Base-by-base conservation (phyloP, 2,888 invertebrate genomes). In the Zygaena filipendulae region DNA sequence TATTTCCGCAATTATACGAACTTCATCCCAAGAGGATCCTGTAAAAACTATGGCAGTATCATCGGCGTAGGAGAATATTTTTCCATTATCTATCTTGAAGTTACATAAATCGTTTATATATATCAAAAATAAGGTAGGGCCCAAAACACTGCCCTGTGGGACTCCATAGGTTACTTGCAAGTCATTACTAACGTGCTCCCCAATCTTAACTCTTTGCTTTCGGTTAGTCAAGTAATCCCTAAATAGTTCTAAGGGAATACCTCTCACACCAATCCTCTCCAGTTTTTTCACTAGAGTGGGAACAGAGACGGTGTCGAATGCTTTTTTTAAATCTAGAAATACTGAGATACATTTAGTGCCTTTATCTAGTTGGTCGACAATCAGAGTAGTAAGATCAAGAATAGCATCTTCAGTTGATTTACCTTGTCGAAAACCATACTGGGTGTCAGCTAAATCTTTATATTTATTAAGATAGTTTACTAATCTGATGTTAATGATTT, bases 21-120 rank as follows among this genome's bases (percentile, higher is more conserved):
- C 25, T 11, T 13, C 13, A 8, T 12, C 6, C 23, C 23, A 23
- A 6, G 23, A 13, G 35, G 41, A 47, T 43, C 39, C 37, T 38
- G 32, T 32, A 39, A 30, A 29, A 3, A 28, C 5, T 11, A 28
- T 10, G 2, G 25, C 35, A n/a, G 31, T 32, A 12, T 35, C 35
- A 19, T 35, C 35, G 3, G 31, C 31, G 14, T 31, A 35, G 3
- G 31, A 25, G 3, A 35, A 8, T 6, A 36, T 14, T 7, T 22
- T 21, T 5, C 31, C 29, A 3, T 24, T 14, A 3, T n/a, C 3
- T 3, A 21, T 21, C 3, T n/a, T 13, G 4, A 31, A 7, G 6
- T 24, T 13, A 8, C 7, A 5, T 5, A 32, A 25, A 3, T 31
- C 26, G 14, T 35, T 31, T 8, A 34, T 30, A n/a, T 27, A 35